Evolutionary conservation across 2,888 invertebrate species (phyloP).

Genomic region (Hemithea aestivaria): DNA sequence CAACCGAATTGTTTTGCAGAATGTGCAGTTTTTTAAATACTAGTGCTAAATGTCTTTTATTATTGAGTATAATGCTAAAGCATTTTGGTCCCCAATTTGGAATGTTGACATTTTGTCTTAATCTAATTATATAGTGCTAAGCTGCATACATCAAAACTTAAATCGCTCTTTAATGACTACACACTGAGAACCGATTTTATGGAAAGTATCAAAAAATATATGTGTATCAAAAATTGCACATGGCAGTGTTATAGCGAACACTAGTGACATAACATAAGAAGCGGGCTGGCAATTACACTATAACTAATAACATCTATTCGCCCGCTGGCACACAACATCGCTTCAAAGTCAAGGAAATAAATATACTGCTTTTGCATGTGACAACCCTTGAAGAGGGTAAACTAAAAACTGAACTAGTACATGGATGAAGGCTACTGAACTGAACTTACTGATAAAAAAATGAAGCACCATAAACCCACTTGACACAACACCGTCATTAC

Average conservation of each 20-base stretch:
- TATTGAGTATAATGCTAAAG: constrained; percentile 38
- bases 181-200: constrained; percentile 54
- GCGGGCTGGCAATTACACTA: constrained; percentile 77
- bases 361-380: constrained; percentile 6
- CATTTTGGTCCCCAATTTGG: constrained; percentile 70
- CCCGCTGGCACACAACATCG: constrained; percentile 42
- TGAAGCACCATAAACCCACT: too few relatives aligned
- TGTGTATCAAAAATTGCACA: constrained; percentile 71
- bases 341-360: constrained; percentile 7
- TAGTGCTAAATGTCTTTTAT: constrained; percentile 42
- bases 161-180: constrained; percentile 64
- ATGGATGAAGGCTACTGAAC: too few relatives aligned
- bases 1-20: constrained; percentile 17
- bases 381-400: constrained; percentile 6
- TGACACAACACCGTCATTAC: too few relatives aligned
- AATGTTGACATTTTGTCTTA: constrained; percentile 63
- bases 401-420: too few relatives aligned
- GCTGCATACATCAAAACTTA: constrained; percentile 53
- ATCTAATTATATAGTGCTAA: constrained; percentile 34
- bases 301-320: constrained; percentile 65
- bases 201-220: constrained; percentile 48
- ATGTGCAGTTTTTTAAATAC: constrained; percentile 33
- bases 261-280: constrained; percentile 65
- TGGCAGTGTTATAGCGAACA: constrained; percentile 76
- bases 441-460: too few relatives aligned